A percentile compares a stretch with the other conserved stretches of the same genome.
Conservation (phyloP, 2,113 vertebrate species). For the Halcyon malimbica region DNA sequence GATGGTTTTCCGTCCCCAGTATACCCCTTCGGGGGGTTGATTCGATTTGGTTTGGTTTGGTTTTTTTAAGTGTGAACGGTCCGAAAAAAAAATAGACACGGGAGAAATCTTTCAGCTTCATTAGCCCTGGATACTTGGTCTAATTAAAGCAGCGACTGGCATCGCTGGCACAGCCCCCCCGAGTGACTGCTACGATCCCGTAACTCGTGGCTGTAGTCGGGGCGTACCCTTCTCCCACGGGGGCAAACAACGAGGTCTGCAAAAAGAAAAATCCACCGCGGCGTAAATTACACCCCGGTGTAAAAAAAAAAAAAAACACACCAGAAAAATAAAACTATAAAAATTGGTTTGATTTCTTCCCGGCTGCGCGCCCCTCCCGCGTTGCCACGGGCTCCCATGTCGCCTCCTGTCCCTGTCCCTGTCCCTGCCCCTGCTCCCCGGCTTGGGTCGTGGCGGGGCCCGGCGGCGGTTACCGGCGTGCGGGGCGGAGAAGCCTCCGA, state of each 20-base stretch:
- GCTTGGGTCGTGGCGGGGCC: fast-evolving
- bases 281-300: neutral
- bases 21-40: neutral
- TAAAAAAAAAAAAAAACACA: neutral
- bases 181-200: neutral
- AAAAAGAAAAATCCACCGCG: neutral
- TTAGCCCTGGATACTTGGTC: constrained; percentile 21
- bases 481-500: neutral
- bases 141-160: constrained; percentile 23
- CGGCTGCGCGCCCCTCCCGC: neutral
- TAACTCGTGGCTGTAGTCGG: neutral
- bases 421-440: neutral
- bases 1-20: fast-evolving
- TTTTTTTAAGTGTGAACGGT: neutral
- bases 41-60: neutral
- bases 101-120: constrained; percentile 11
- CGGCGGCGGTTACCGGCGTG: neutral
- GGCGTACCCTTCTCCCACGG: neutral
- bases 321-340: neutral
- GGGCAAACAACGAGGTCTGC: neutral
- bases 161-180: neutral
- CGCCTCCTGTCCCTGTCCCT: too few species aligned
- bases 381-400: neutral
- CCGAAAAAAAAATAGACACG: neutral
- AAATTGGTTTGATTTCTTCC: neutral